These are phyloP conservation scores for Mormyrops boulengeri DNA, from an alignment of 2,797 vertebrate genomes.

Conservation along the genomic window DNA sequence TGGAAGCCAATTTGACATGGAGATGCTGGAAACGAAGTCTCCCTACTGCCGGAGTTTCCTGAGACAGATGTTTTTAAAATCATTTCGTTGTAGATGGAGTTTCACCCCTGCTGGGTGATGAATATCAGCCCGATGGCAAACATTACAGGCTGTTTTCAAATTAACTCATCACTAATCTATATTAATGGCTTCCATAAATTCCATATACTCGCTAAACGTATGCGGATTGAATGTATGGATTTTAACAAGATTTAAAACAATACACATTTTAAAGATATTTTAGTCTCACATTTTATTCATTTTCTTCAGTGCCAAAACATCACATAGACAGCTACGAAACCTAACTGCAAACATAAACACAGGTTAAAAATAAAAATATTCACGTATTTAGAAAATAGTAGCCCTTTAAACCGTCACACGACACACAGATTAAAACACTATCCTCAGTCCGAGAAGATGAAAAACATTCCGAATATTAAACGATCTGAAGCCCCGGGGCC, in stretches of 20 bases:
- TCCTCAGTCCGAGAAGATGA: background rate
- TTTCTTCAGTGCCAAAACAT: conserved; percentile 13
- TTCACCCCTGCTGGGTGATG: background rate
- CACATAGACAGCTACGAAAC: background rate
- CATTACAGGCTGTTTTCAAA: background rate
- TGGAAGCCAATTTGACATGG: background rate
- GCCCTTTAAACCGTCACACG: conserved; percentile 22
- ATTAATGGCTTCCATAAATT: background rate
- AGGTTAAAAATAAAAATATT: conserved; percentile 10
- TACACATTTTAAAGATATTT: background rate
- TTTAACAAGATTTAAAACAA: background rate
- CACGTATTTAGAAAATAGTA: conserved; percentile 24
- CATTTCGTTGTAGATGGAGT: background rate
- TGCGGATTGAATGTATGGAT: background rate
- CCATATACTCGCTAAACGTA: background rate
- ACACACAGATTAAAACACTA: background rate
- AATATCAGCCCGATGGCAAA: background rate
- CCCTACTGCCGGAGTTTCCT: background rate
- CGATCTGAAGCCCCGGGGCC: background rate
- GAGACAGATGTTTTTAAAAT: background rate
- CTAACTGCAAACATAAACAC: conserved; percentile 3
- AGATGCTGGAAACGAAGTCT: background rate
- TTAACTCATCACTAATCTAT: background rate
- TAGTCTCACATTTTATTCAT: conserved; percentile 14
- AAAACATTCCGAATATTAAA: background rate